Conservation (phyloP, 2,888 invertebrate species). For the Hedychridium roseum region DNA sequence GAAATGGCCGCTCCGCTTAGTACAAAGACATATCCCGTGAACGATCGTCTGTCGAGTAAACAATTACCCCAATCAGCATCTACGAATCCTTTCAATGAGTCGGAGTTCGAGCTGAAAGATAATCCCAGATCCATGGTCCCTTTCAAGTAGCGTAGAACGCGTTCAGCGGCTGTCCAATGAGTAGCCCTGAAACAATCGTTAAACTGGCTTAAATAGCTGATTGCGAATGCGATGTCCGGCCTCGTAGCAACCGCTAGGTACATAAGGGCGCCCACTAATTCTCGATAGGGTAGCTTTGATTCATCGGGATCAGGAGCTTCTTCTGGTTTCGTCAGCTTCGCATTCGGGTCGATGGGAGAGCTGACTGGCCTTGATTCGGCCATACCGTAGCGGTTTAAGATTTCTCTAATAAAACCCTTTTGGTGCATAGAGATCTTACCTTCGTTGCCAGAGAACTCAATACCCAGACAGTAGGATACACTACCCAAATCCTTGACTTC, state of each 20-base stretch:
- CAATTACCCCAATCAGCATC: conserved; percentile 45
- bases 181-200: conserved; percentile 4
- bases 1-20: conserved; percentile 10
- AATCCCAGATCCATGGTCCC: conserved; percentile 33
- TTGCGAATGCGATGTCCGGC: conserved; percentile 25
- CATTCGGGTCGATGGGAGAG: conserved; percentile 29
- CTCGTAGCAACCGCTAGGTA: conserved; percentile 21
- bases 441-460: conserved; percentile 1
- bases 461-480: conserved; percentile 6
- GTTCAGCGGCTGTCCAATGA: conserved; percentile 45
- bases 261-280: conserved; percentile 28
- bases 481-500: conserved; percentile 6
- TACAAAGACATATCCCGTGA: conserved; percentile 21
- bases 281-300: conserved; percentile 20
- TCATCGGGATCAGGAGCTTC: conserved; percentile 3
- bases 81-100: conserved; percentile 30
- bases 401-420: conserved; percentile 28
- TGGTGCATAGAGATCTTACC: conserved; percentile 16
- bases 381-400: conserved; percentile 40
- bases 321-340: conserved; percentile 18
- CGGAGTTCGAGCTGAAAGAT: conserved; percentile 11
- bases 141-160: conserved; percentile 43
- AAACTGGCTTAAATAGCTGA: conserved; percentile 25
- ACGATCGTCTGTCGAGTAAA: conserved; percentile 18
- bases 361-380: conserved; percentile 33